Evolutionary conservation across 1,140 invertebrate species (phyloP).

Genomic region (Reticulitermes speratus): DNA sequence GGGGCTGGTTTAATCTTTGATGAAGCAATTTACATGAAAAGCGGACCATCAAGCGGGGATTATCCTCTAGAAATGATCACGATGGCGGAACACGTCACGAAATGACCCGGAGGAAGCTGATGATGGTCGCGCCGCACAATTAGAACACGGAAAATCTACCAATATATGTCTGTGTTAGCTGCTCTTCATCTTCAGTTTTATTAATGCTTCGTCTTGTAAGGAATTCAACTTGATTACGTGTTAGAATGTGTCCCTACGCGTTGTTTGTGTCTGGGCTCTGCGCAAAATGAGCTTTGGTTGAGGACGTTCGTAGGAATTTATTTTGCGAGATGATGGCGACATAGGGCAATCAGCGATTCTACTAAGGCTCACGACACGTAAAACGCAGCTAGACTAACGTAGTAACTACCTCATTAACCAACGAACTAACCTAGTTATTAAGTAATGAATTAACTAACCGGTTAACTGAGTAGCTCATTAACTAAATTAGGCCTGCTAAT

Average conservation of each 20-base stretch:
- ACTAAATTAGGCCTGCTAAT: too few species aligned
- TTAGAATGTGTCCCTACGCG: neutral
- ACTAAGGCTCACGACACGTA: too few species aligned
- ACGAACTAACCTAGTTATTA: too few species aligned
- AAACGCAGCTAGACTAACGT: too few species aligned
- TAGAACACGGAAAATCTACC: neutral
- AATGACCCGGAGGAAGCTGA: neutral
- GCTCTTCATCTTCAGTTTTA: neutral
- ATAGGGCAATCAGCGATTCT: too few species aligned
- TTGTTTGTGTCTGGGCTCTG: neutral
- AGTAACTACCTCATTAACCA: too few species aligned
- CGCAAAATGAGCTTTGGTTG: neutral
- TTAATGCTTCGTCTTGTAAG: neutral
- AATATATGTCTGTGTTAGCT: too few species aligned
- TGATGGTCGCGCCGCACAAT: neutral
- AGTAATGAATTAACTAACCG: too few species aligned
- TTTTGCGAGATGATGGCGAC: neutral
- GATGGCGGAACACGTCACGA: neutral
- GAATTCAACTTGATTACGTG: conserved; percentile 2
- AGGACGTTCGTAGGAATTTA: neutral
- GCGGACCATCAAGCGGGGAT: neutral
- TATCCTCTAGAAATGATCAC: neutral
- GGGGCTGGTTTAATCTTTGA: conserved; percentile 3
- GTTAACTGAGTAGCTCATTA: too few species aligned
- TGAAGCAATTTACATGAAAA: conserved; percentile 19